Base-by-base conservation (phyloP, 2,888 invertebrate genomes). In the Pomacea canaliculata region DNA sequence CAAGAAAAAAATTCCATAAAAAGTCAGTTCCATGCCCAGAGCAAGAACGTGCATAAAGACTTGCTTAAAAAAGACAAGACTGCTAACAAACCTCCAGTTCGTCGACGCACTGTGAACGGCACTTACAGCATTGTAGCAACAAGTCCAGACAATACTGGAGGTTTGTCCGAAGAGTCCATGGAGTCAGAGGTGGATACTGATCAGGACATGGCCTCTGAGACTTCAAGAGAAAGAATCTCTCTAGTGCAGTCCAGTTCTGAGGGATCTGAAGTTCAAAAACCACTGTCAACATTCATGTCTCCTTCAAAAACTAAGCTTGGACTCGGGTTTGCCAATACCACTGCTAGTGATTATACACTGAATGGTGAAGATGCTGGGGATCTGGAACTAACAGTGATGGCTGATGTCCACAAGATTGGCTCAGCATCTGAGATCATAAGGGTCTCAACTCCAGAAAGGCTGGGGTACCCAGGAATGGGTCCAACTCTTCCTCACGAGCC, bases 31-130 rank as follows among this genome's bases (percentile, higher is more conserved):
- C 80, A 83, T 56, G 70, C 82, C 46, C 81, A 82, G 27, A 71
- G 79, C 27, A 82, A 81, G 70, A 82, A 78, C 56, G 73, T 83
- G 18, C 82, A 83, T 73, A 81, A 80, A 73, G 81, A 85, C n/a
- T 73, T 82, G 19, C 71, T 80, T 19, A 78, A 76, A 62, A 82
- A 80, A 48, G 71, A 79, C 12, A 77, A 79, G 60, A 68, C 66
- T 67, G 48, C 51, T 3, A 76, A 60, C 48, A 76, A 71, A 46
- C 66, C 65, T n/a, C 72, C 68, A 8, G n/a, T 67, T 16, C 49
- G 37, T 1, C 76, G 68, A 37, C 76, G 75, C 51, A 80, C 80
- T 4, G 71, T 75, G 27, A 73, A 73, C 16, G 81, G 78, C 2
- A 68, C 76, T 0, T 81, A 79, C 67, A 73, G 73, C 8, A 78